Conservation (phyloP, 1,140 invertebrate species). For the Drosophila varians region DNA sequence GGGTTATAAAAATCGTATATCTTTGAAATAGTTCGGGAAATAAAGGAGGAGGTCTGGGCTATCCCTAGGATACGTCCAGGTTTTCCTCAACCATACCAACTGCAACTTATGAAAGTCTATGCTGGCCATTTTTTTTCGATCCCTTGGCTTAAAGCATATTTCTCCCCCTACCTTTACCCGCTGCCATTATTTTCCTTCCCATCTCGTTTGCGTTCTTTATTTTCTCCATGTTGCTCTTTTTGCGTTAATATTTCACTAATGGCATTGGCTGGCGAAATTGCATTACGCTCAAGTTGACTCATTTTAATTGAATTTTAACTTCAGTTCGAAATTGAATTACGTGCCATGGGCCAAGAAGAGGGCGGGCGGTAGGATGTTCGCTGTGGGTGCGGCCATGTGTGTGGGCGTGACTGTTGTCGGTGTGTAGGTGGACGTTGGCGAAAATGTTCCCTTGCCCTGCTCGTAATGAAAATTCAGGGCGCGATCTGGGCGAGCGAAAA, state of each 20-base stretch:
- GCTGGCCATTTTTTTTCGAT: not conserved
- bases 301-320: conserved; percentile 83
- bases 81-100: not conserved
- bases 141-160: conserved; percentile 18
- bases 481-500: conserved; percentile 38
- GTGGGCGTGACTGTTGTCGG: conserved; percentile 3
- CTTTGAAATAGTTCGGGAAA: not conserved
- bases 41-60: too few relatives aligned
- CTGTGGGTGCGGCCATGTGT: conserved; percentile 3
- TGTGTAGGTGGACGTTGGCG: conserved; percentile 31
- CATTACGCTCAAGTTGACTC: conserved; percentile 82
- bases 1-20: too few relatives aligned
- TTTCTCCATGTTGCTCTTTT: conserved; percentile 42
- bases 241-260: conserved; percentile 81
- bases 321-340: conserved; percentile 82
- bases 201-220: conserved; percentile 9
- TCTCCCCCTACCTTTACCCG: not conserved
- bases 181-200: not conserved
- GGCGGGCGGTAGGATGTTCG: conserved; percentile 6
- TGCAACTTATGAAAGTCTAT: conserved; percentile 2
- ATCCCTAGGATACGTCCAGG: not conserved
- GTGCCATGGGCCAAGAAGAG: conserved; percentile 56
- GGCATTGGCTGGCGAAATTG: conserved; percentile 78
- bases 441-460: conserved; percentile 45
- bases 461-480: conserved; percentile 60